Base-by-base conservation (phyloP, 2,113 vertebrate genomes). In the Columbina picui region DNA sequence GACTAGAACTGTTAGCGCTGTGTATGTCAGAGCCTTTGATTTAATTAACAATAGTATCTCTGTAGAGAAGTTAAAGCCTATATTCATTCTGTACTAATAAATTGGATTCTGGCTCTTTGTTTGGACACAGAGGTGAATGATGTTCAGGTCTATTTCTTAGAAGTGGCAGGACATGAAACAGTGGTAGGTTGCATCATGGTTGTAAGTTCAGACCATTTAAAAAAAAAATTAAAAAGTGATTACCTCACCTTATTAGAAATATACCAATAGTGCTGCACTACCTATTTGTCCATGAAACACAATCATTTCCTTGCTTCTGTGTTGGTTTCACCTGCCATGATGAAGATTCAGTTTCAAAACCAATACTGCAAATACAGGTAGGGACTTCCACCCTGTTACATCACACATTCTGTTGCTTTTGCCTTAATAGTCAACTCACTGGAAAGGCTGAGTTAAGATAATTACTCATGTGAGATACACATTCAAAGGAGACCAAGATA, bases 31-130 rank as follows among this genome's bases (percentile, higher is more conserved):
- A 53, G 73, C 84, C 67, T 97, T 93, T 83, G 96, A 97, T 97
- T 98, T 96, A 98, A 97, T 98, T 98, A 98, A 94, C 95, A 97
- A 77, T 52, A 90, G 63, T 95, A 93, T 91, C 94, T 92, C 92
- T 79, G 70, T 56, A 89, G 43, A 97, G 91, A 97, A 97, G 75
- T 91, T 93, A 94, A 97, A 92, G 82, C 79, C 45, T 96, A 86
- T 96, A 90, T 94, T 90, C 43, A 91, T 95, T 73, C 65, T 84
- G 19, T 73, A 82, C 47, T 91, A 93, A 90, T 87, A 96, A 96
- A 83, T 84, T 96, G 71, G 64, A 90, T 94, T 90, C n/a, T 30
- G 47, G 59, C 16, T 81, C 14, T 84, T 93, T 89, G 20, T 89
- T 91, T 75, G 47, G 67, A 77, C 45, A 87, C 76, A 56, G 53